Evolutionary conservation across 2,113 vertebrate genomes (phyloP).

Genomic region (Ictalurus punctatus): DNA sequence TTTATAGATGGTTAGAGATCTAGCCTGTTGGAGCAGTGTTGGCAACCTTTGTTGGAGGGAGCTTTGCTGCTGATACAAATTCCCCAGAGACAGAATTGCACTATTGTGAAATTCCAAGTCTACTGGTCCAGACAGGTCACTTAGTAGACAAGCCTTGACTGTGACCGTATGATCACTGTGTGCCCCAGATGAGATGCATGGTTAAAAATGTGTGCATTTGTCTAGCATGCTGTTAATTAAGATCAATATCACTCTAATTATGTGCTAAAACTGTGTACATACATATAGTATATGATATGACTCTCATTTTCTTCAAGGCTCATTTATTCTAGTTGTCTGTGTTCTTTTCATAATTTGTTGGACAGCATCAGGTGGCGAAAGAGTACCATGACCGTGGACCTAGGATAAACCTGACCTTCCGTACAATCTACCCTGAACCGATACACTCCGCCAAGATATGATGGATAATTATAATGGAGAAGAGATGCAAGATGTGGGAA

Average conservation of each 20-base stretch:
- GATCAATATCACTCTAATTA: background rate
- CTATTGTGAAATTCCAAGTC: conserved; percentile 1
- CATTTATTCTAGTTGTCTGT: background rate
- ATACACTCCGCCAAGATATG: conserved; percentile 31
- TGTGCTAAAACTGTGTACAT: background rate
- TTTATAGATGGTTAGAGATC: background rate
- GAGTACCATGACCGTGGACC: conserved; percentile 89
- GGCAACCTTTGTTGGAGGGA: background rate
- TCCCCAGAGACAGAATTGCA: background rate
- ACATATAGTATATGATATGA: background rate
- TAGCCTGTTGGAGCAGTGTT: conserved; percentile 9
- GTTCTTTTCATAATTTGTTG: conserved; percentile 3
- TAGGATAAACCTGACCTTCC: conserved; percentile 92
- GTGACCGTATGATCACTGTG: background rate
- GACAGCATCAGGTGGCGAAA: conserved; percentile 91
- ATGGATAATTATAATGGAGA: background rate
- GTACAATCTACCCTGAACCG: conserved; percentile 79
- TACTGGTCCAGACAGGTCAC: conserved; percentile 25
- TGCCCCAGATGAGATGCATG: background rate
- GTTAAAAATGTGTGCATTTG: background rate
- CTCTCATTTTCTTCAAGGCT: background rate
- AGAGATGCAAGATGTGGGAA: background rate
- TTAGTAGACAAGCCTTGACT: background rate
- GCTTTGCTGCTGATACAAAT: background rate
- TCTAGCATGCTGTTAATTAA: background rate